phyloP scores from a whole-genome alignment of 2,888 invertebrate genomes.

The Eupithecia subfuscata region DNA sequence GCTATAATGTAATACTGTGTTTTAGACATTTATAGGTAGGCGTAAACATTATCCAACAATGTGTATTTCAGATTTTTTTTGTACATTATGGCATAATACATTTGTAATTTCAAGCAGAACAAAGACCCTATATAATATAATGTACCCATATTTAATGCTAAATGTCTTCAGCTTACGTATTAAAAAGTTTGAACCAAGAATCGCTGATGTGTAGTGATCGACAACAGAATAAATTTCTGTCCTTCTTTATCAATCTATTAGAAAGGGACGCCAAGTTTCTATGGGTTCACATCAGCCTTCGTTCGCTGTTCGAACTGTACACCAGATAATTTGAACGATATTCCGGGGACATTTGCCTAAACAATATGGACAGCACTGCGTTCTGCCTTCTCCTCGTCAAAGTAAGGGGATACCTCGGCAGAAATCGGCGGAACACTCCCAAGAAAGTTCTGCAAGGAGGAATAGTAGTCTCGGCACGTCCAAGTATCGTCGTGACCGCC shows the following conservation, averaged over 20 bases:
- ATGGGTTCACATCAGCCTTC: background rate
- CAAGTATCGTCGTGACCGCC: slow-evolving; percentile 98
- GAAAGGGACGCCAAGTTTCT: background rate
- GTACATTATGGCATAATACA: background rate
- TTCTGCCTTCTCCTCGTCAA: slow-evolving; percentile 56
- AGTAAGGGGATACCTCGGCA: slow-evolving; percentile 60
- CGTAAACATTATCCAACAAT: no score
- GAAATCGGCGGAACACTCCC: slow-evolving; percentile 65
- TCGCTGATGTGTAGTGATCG: no score
- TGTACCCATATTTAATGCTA: no score
- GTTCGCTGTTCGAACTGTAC: background rate
- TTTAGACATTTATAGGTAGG: background rate
- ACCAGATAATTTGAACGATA: background rate
- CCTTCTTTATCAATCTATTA: background rate
- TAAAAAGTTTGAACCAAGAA: background rate
- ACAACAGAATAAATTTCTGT: background rate
- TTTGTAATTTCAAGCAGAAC: background rate
- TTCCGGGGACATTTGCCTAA: slow-evolving; percentile 36
- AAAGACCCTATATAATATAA: background rate
- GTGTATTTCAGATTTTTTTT: no score
- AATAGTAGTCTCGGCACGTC: slow-evolving; percentile 92
- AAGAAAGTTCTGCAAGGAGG: slow-evolving; percentile 82
- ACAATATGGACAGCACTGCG: slow-evolving; percentile 65
- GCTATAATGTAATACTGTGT: background rate
- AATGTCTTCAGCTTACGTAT: no score